Percentiles rank a stretch among this genome's conserved stretches.
phyloP scores from a whole-genome alignment of 1,140 invertebrate genomes.

The Tachypleus tridentatus region DNA sequence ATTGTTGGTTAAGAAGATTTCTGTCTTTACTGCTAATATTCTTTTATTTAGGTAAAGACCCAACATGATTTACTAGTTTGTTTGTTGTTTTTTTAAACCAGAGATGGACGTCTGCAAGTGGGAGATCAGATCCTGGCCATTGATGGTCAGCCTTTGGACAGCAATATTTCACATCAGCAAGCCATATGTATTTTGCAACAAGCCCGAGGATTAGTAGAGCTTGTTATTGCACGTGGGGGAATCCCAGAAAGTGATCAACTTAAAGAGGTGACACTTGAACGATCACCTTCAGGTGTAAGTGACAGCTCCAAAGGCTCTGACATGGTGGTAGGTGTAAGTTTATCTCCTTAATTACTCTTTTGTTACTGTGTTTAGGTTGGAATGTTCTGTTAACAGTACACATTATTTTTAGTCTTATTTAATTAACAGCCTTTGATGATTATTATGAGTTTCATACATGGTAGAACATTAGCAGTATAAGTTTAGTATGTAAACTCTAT shows the following conservation, averaged over 20 bases:
- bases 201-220: constrained; percentile 56
- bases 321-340: constrained; percentile 46
- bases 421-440: too few relatives aligned
- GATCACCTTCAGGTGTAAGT: constrained; percentile 53
- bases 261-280: constrained; percentile 31
- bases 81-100: constrained; percentile 35
- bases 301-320: constrained; percentile 55
- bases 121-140: constrained; percentile 82
- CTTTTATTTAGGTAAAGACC: too few relatives aligned
- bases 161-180: constrained; percentile 74
- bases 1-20: too few relatives aligned
- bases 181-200: constrained; percentile 69
- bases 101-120: constrained; percentile 60
- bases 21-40: too few relatives aligned
- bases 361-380: too few relatives aligned
- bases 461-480: too few relatives aligned
- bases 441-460: too few relatives aligned
- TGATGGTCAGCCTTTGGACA: constrained; percentile 64
- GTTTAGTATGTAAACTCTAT: too few relatives aligned
- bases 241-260: too few relatives aligned
- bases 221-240: constrained; percentile 49
- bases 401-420: too few relatives aligned
- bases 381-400: too few relatives aligned
- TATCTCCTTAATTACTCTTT: background rate
- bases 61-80: too few relatives aligned